Percentiles rank a stretch among this genome's conserved stretches.
phyloP scores from a whole-genome alignment of 2,888 invertebrate genomes.

The Lucinisca nassula region DNA sequence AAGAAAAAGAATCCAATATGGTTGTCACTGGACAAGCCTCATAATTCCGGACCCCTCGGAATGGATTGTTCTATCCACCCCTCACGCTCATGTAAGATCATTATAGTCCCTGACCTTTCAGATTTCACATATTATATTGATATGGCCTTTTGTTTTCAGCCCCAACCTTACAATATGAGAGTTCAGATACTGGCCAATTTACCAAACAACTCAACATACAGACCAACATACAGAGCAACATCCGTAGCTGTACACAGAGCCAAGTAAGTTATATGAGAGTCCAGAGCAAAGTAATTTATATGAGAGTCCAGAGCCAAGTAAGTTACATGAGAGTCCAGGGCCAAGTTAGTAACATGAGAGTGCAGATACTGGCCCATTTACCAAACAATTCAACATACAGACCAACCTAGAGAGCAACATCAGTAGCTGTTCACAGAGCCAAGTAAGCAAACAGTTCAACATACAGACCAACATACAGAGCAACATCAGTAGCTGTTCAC shows the following conservation, averaged over 20 bases:
- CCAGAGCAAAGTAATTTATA: too few species aligned
- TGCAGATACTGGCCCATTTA: slow-evolving; percentile 92
- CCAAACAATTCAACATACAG: slow-evolving; percentile 63
- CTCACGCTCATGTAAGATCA: too few species aligned
- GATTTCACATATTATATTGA: too few species aligned
- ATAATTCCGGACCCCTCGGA: too few species aligned
- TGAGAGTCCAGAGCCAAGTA: too few species aligned
- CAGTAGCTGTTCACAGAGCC: slow-evolving; percentile 86
- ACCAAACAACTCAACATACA: slow-evolving; percentile 64
- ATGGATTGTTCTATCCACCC: too few species aligned
- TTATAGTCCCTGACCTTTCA: too few species aligned
- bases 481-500: slow-evolving; percentile 87
- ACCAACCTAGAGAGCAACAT: neutral
- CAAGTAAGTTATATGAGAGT: too few species aligned
- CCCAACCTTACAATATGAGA: slow-evolving; percentile 89
- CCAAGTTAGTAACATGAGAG: slow-evolving; percentile 90
- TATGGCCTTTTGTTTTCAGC: neutral
- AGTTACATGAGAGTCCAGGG: neutral
- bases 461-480: slow-evolving; percentile 86
- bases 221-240: neutral
- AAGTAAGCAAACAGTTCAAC: slow-evolving; percentile 84
- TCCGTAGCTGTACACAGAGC: slow-evolving; percentile 86
- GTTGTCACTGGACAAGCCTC: too few species aligned
- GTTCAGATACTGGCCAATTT: slow-evolving; percentile 93
- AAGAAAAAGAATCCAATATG: too few species aligned